Percentiles rank a stretch among this genome's conserved stretches.
phyloP scores from a whole-genome alignment of 2,888 invertebrate genomes.

The Amphipyra tragopoginis region DNA sequence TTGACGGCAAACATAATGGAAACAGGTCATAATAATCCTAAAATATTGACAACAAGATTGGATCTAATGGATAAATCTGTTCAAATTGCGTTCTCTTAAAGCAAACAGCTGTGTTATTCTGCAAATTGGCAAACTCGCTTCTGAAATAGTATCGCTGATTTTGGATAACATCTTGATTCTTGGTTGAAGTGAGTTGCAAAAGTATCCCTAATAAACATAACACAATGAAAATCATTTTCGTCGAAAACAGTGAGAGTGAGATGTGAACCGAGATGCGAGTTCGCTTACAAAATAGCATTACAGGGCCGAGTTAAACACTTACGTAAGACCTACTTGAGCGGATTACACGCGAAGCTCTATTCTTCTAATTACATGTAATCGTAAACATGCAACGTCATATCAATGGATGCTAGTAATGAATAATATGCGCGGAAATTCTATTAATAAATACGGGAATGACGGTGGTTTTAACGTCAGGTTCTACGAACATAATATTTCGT shows the following conservation, averaged over 20 bases:
- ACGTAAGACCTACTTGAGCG: slow-evolving; percentile 29
- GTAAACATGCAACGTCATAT: slow-evolving; percentile 44
- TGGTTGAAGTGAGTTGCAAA: too few relatives aligned
- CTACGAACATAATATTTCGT: slow-evolving; percentile 29
- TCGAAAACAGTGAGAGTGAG: too few relatives aligned
- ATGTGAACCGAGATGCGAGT: too few relatives aligned
- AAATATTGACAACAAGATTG: slow-evolving; percentile 56
- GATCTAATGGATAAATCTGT: slow-evolving; percentile 37
- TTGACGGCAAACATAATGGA: slow-evolving; percentile 33
- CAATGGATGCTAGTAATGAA: slow-evolving; percentile 44
- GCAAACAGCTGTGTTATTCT: too few relatives aligned
- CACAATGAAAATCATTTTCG: too few relatives aligned
- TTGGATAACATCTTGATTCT: too few relatives aligned
- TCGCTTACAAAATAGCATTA: background rate
- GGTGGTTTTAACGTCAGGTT: slow-evolving; percentile 25
- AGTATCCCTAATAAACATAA: too few relatives aligned
- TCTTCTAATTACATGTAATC: slow-evolving; percentile 44
- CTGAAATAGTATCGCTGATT: too few relatives aligned
- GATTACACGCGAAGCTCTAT: slow-evolving; percentile 32
- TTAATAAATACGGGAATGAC: slow-evolving; percentile 38
- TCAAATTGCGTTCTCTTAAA: slow-evolving; percentile 16
- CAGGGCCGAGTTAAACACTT: slow-evolving; percentile 20
- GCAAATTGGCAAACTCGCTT: too few relatives aligned
- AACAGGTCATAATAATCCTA: slow-evolving; percentile 37
- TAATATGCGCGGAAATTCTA: slow-evolving; percentile 45